Evolutionary conservation across 2,113 vertebrate species (phyloP), one percentile per base, ranked within the genome.

Genomic region (Scalopus aquaticus): DNA sequence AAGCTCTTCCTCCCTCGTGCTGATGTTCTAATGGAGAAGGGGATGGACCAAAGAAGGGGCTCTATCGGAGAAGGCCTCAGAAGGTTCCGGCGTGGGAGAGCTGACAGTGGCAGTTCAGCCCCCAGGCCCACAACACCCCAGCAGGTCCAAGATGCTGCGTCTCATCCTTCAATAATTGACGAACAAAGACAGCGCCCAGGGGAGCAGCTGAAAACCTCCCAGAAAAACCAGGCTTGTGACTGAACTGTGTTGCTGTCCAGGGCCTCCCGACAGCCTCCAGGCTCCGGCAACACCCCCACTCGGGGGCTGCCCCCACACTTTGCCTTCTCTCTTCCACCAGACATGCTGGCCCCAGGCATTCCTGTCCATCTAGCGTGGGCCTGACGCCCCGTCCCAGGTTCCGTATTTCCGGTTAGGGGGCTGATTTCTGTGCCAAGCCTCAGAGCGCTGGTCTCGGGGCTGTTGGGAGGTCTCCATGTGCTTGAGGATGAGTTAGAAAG

Each of bases 321-420:
- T 24, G 2, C 8, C 17, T 37, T 56, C 19, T 56, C 54, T n/a
- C 32, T 30, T 22, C 19, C 16, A 1, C 0, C 0, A 0, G 5
- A 49, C 51, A 46, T 9, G 0, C 76, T 46, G 30, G 46, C 80
- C 42, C 16, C 26, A 19, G 35, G 0, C 1, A 0, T 26, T 64
- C 69, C 60, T 1, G 0, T 24, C 30, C 83, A 0, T 20, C 39
- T 65, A 15, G 49, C 37, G 20, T 37, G 22, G 20, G n/a, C 62
- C 51, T 39, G 70, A 9, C 0, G 0, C 39, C 30, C 32, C 46
- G 56, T 32, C 60, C 86, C 39, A 20, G 60, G 24, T 37, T 46
- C 72, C 0, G 0, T 22, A 6, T n/a, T 77, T 42, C 24, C 20
- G 26, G 58, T 13, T 42, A 39, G 5, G 35, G 30, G 39, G 6